Conservation (phyloP, 1,140 invertebrate species). For the Bombus sylvicola region DNA sequence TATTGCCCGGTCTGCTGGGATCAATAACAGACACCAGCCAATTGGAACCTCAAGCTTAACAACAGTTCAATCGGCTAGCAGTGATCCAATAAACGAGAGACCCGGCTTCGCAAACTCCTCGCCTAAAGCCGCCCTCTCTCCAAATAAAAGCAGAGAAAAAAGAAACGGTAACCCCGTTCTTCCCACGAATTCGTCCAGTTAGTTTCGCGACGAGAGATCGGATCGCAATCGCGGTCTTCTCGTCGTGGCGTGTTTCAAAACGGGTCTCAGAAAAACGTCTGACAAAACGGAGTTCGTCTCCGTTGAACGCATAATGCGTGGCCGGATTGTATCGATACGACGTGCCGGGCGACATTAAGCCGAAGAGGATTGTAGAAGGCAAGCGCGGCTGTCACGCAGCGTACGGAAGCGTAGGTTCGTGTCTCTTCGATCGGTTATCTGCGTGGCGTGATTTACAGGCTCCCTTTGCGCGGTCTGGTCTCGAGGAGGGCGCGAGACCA, state of each 20-base stretch:
- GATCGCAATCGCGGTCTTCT: background rate
- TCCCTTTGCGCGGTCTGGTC: background rate
- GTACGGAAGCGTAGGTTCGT: slow-evolving; percentile 31
- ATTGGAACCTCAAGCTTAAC: slow-evolving; percentile 25
- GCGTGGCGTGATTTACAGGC: slow-evolving; percentile 59
- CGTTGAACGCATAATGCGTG: slow-evolving; percentile 36
- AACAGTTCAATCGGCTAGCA: slow-evolving; percentile 24
- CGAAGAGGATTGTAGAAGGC: slow-evolving; percentile 17
- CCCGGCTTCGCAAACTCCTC: background rate
- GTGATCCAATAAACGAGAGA: slow-evolving; percentile 31
- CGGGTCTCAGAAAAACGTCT: slow-evolving; percentile 4
- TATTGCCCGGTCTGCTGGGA: background rate
- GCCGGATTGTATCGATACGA: slow-evolving; percentile 35
- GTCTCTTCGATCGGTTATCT: slow-evolving; percentile 51
- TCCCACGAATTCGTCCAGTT: slow-evolving; percentile 14
- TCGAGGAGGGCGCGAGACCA: background rate
- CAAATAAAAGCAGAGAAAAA: slow-evolving; percentile 4
- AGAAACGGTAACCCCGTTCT: background rate
- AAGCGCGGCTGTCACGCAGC: slow-evolving; percentile 41
- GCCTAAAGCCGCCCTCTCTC: background rate
- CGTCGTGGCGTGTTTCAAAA: background rate
- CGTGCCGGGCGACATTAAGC: slow-evolving; percentile 27
- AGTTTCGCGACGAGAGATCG: background rate
- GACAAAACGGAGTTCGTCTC: background rate
- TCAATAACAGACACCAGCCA: slow-evolving; percentile 20